phyloP scores from a whole-genome alignment of 2,113 vertebrate genomes.

The Macroglossus sobrinus region DNA sequence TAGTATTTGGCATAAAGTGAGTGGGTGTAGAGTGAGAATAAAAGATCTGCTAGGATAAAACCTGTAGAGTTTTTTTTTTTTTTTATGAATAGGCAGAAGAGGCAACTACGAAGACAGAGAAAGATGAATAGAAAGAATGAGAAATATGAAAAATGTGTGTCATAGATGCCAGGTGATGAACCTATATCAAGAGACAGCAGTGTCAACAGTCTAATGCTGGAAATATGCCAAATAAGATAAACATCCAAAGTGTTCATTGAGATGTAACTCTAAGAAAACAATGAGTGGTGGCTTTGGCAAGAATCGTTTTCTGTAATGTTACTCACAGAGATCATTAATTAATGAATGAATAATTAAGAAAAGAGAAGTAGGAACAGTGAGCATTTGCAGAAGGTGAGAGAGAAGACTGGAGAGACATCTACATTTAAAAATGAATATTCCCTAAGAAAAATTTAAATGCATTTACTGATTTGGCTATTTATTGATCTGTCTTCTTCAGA shows the following conservation, averaged over 20 bases:
- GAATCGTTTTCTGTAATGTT: neutral
- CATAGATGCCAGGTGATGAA: neutral
- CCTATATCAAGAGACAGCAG: neutral
- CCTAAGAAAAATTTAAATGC: neutral
- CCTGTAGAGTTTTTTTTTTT: neutral
- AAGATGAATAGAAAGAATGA: neutral
- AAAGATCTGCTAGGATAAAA: neutral
- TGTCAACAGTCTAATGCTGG: neutral
- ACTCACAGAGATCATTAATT: neutral
- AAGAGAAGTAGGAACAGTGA: neutral
- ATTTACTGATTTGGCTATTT: neutral
- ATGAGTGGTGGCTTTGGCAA: neutral
- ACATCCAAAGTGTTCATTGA: neutral
- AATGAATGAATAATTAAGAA: neutral
- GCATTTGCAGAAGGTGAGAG: neutral
- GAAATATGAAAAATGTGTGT: neutral
- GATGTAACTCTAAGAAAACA: neutral
- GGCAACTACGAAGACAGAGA: neutral
- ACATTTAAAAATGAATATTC: conserved; percentile 14
- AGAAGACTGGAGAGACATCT: neutral
- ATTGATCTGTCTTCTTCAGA: neutral
- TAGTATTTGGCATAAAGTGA: neutral
- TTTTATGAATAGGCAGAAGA: neutral
- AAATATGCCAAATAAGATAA: neutral
- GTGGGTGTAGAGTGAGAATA: neutral